Evolutionary conservation across 2,797 vertebrate species (phyloP), one percentile per base, ranked within the genome.

Genomic region (Gymnothorax reevesii): DNA sequence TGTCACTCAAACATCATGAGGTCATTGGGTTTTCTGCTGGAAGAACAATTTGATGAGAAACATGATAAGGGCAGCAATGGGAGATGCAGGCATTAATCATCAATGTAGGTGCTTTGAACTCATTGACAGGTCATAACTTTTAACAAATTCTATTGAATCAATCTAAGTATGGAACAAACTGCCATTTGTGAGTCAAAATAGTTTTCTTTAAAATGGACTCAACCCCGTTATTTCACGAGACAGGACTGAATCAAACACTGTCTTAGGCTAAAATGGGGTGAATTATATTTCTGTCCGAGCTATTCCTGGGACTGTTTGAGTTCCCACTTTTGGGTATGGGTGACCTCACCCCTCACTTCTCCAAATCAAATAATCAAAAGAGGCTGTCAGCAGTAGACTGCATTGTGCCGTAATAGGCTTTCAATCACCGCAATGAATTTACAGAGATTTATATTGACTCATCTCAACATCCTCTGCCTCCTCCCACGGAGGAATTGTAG

Each of bases 351-450:
- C 88, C 87, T 88, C 89, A 71, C 86, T 84, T 87, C 82, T 83
- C 87, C 87, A 82, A 90, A 91, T 91, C 86, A 90, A 66, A 84
- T 85, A 88, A 92, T 85, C 88, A 89, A 85, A 91, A 89, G 89
- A 92, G 89, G 83, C 83, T 90, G 91, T 89, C 90, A 89, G 89
- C 87, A 80, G 88, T 83, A 82, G 88, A 54, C 86, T 88, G 83
- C 90, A 91, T 92, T 88, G 90, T 66, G 52, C 88, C 84, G 66
- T 85, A 90, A 88, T 20, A 83, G 88, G 79, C 93, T 73, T 87
- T 92, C 92, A 91, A 88, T 92, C 90, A 90, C 85, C 83, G 57
- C 85, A 87, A 84, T 89, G 86, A 90, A 87, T 89, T 85, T 84
- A 90, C 91, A 87, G 88, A 90, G 86, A 85, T 91, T 88, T 83